Conservation (phyloP, 2,797 vertebrate species). For the Aplochiton taeniatus region DNA sequence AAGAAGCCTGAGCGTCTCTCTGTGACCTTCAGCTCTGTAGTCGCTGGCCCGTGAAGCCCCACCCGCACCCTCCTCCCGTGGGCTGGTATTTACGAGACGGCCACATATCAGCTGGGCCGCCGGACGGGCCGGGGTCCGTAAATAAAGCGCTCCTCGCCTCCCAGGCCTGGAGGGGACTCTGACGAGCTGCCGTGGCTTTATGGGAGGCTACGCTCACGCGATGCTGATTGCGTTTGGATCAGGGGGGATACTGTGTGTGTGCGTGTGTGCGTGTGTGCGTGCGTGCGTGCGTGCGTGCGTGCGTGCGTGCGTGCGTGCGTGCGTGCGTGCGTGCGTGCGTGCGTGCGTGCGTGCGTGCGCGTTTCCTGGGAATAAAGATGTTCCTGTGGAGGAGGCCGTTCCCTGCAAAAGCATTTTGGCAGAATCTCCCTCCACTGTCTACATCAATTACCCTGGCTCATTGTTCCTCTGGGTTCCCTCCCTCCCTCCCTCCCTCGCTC, state of each 20-base stretch:
- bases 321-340: too few species aligned
- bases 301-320: not conserved
- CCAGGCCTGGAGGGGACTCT: too few species aligned
- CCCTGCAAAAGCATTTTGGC: slow-evolving; percentile 13
- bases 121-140: not conserved
- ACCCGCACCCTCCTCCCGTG: not conserved
- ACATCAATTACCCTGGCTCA: slow-evolving; percentile 24
- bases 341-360: not conserved
- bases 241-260: not conserved
- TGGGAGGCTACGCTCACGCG: not conserved
- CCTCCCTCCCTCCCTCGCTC: not conserved
- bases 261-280: not conserved
- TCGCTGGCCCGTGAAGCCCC: not conserved
- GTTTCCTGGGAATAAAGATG: not conserved
- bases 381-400: slow-evolving; percentile 4
- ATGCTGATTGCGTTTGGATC: not conserved
- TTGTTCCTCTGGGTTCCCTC: slow-evolving; percentile 13
- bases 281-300: slow-evolving; percentile 2
- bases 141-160: not conserved
- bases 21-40: slow-evolving; percentile 7
- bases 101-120: slow-evolving; percentile 1
- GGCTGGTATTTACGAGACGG: slow-evolving; percentile 26
- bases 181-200: too few species aligned
- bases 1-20: slow-evolving; percentile 5
- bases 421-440: slow-evolving; percentile 23